These are phyloP conservation scores for Caranx ignobilis DNA, from an alignment of 2,113 vertebrate genomes.

Conservation along the genomic window DNA sequence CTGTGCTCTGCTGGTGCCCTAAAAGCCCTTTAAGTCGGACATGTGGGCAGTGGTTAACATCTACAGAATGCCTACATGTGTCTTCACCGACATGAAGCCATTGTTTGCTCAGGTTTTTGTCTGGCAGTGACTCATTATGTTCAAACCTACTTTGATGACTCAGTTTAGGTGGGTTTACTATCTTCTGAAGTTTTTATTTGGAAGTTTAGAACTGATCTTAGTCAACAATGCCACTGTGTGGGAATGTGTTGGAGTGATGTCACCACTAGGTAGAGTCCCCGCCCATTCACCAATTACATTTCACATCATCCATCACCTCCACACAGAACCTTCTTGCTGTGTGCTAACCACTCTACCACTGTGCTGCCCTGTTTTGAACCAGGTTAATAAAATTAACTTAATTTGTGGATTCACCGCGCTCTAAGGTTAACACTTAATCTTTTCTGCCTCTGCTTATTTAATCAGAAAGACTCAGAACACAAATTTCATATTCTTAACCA, in stretches of 20 bases:
- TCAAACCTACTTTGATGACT: constrained; percentile 14
- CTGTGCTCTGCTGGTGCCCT: too few relatives aligned
- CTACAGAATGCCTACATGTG: neutral
- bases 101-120: neutral
- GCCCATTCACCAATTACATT: neutral
- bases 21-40: too few relatives aligned
- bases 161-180: constrained; percentile 4
- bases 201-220: neutral
- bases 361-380: too few relatives aligned
- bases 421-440: too few relatives aligned
- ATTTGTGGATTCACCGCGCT: too few relatives aligned
- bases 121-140: neutral
- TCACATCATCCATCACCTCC: too few relatives aligned
- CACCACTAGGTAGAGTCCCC: too few relatives aligned
- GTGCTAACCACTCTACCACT: too few relatives aligned
- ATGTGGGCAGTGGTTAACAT: too few relatives aligned
- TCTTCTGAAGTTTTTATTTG: neutral
- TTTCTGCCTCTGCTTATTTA: neutral
- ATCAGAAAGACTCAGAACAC: neutral
- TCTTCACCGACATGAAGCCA: neutral
- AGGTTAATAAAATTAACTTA: neutral
- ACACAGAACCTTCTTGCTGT: too few relatives aligned
- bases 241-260: too few relatives aligned
- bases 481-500: neutral
- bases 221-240: too few relatives aligned